Conservation (phyloP, 1,140 invertebrate species). For the Drepana arcuata region DNA sequence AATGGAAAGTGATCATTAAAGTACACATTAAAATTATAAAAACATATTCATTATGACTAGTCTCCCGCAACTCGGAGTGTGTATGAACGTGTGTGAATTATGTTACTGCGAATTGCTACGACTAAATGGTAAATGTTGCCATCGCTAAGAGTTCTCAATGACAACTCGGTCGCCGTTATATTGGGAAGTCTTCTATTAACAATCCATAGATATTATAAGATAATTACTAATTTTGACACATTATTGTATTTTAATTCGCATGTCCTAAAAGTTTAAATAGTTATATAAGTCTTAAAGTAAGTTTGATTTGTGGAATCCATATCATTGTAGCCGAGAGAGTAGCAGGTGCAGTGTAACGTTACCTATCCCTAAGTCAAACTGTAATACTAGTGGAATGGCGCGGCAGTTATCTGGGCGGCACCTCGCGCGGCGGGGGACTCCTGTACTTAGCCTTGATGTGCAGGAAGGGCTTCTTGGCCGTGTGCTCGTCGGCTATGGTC, state of each 20-base stretch:
- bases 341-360: no score
- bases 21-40: conserved; percentile 30
- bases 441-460: conserved; percentile 83
- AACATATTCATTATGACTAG: conserved; percentile 65
- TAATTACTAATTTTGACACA: no score
- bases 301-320: no score
- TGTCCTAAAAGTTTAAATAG: no score
- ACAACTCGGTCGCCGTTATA: no score
- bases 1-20: conserved; percentile 24
- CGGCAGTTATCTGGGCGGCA: conserved; percentile 61
- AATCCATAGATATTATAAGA: no score
- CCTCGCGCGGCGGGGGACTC: conserved; percentile 74
- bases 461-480: conserved; percentile 73
- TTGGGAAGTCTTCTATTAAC: no score
- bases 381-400: conserved; percentile 50
- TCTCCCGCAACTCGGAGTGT: conserved; percentile 29
- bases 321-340: no score
- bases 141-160: no score
- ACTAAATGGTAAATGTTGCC: no score
- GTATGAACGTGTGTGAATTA: conserved; percentile 23
- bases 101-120: conserved; percentile 22
- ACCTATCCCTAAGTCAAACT: conserved; percentile 20
- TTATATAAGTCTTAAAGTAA: no score
- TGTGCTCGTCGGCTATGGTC: conserved; percentile 38
- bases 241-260: no score